Evolutionary conservation across 2,888 invertebrate genomes (phyloP).

Genomic region (Athalia rosae): DNA sequence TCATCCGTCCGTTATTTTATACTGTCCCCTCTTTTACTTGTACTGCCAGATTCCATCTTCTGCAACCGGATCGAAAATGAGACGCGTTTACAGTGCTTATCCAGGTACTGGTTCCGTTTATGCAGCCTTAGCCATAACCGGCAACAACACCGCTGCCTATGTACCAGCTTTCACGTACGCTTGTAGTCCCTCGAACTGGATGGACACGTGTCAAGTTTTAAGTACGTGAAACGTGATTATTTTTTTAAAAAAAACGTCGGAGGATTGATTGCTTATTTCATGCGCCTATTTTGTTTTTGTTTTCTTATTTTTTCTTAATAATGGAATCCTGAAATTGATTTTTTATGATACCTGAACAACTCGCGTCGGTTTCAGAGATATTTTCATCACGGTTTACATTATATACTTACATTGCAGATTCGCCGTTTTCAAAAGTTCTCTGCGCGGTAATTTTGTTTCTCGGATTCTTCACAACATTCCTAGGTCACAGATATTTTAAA

Average conservation of each 20-base stretch:
- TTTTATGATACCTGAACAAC: too few species aligned
- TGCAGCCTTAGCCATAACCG: constrained; percentile 76
- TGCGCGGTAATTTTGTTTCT: constrained; percentile 77
- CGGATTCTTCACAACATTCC: constrained; percentile 79
- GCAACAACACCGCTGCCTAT: constrained; percentile 77
- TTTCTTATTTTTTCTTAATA: neutral
- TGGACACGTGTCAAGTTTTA: constrained; percentile 75
- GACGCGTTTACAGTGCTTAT: constrained; percentile 78
- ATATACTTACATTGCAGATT: constrained; percentile 65
- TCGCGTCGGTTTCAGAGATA: neutral
- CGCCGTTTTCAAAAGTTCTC: constrained; percentile 74
- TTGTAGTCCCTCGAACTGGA: constrained; percentile 75
- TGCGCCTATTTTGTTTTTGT: neutral
- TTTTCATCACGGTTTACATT: neutral
- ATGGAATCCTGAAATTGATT: too few species aligned
- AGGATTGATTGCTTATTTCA: neutral
- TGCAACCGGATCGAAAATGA: constrained; percentile 63
- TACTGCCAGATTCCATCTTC: constrained; percentile 63
- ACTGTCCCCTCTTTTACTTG: neutral
- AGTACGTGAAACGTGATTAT: constrained; percentile 72
- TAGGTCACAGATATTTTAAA: constrained; percentile 81
- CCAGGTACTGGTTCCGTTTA: constrained; percentile 79
- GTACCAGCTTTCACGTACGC: constrained; percentile 82
- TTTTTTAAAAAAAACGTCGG: constrained; percentile 47
- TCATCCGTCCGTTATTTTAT: neutral